Base-by-base conservation (phyloP, 2,888 invertebrate genomes). In the Troides oblongomaculatus region DNA sequence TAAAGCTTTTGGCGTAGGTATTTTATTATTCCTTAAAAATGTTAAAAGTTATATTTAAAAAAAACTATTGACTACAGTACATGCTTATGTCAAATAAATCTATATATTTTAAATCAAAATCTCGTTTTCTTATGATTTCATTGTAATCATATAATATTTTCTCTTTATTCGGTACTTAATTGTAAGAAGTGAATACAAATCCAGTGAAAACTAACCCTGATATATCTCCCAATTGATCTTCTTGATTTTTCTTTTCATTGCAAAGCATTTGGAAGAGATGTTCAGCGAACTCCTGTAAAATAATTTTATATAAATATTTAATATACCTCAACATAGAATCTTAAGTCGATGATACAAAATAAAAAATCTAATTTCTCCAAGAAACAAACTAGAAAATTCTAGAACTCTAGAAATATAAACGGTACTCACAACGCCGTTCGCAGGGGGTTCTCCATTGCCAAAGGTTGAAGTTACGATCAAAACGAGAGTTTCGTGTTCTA, bases 391-490 rank as follows among this genome's bases (percentile, higher is more conserved):
- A 23, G 57, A 58, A 58, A 21, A 23, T 14, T 58, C 57, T 58
- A 21, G 57, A 58, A 53, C 3, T 58, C 12, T 18, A n/a, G 59
- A 39, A 39, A 50, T 60, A 63, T 64, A 58, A 66, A 69, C 63
- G 72, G 25, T 72, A 88, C 93, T 89, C 90, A 97, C 97, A 93
- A 97, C 97, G 74, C 99, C 99, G 87, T 98, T 99, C 83, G 98
- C 98, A 0, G 99, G 99, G 25, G 99, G 97, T 92, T 99, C 99
- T 1, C 99, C 99, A 83, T 99, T 99, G 14, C 99, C 99, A 84
- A 99, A 99, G 0, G 99, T 99, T 12, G 98, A 99, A 25, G 98
- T 97, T 17, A 99, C 96, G 30, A 99, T 97, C 69, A 99, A 87
- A 5, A 99, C 92, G 43, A 99, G 90, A 10, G 98, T 97, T 88